Evolutionary conservation across 2,113 vertebrate species (phyloP), one percentile per base, ranked within the genome.

Genomic region (Nothobranchius furzeri): DNA sequence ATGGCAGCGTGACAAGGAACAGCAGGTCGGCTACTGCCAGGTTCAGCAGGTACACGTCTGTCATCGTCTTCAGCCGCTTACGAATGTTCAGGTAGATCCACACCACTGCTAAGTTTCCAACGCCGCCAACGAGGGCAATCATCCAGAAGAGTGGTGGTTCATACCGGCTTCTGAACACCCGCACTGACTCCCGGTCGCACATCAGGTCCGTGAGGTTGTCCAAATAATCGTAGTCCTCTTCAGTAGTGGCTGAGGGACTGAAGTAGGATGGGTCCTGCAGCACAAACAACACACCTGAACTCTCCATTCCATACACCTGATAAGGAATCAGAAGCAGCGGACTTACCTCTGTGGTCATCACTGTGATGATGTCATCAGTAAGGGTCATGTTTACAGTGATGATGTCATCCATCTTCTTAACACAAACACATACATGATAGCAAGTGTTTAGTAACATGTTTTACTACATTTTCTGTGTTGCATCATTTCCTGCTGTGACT

Each of bases 21-120:
- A 98, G 90, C 7, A 98, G 90, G 87, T 97, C 96, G 0, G 95
- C 95, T 0, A 95, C 75, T 0, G 95, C 93, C 71, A 98, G 73
- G 59, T 97, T 95, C 65, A 96, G 58, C 14, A 98, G 89, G 78
- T 95, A 97, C 45, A 77, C 70, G 37, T 97, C 95, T 0, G 92
- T 95, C 93, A 92, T 91, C 51, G 94, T 95, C 89, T 93, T 97
- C 81, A 93, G 87, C 0, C 94, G 80, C 55, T 85, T 85, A 0
- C 82, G 88, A 66, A 92, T 83, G 57, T 93, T 89, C 75, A 92
- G 88, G 82, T 94, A 98, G 82, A 96, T 89, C 0, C 95, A 93
- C 15, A 96, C 69, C 0, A 98, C 95, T 3, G 93, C 82, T 52
- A 90, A 40, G 11, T 98, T 98, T 17, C 96, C 96, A 3, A 84